Evolutionary conservation across 2,113 vertebrate species (phyloP).

Genomic region (Uria aalge): DNA sequence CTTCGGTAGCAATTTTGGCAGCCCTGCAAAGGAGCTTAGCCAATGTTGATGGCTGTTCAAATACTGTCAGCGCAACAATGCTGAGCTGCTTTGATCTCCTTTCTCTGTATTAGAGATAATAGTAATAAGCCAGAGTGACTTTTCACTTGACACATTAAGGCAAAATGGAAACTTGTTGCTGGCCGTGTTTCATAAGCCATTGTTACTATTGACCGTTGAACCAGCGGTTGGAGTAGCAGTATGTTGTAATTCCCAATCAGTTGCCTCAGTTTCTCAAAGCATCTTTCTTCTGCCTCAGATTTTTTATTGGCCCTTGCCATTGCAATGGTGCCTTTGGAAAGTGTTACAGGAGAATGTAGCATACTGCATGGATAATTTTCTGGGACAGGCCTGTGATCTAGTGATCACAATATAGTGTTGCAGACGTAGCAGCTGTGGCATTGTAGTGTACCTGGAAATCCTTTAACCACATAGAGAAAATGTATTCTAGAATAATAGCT

Average conservation of each 20-base stretch:
- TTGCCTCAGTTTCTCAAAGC: not conserved
- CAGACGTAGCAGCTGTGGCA: not conserved
- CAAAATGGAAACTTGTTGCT: not conserved
- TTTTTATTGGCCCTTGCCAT: not conserved
- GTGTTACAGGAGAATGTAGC: not conserved
- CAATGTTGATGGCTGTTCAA: not conserved
- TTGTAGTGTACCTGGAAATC: not conserved
- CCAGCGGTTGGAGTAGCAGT: not conserved
- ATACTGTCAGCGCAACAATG: not conserved
- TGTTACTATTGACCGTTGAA: not conserved
- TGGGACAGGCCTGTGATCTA: not conserved
- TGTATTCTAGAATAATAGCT: not conserved
- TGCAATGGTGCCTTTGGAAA: not conserved
- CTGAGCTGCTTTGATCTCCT: not conserved
- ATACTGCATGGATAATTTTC: not conserved
- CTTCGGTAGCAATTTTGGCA: not conserved
- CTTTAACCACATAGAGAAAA: not conserved
- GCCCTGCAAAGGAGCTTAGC: not conserved
- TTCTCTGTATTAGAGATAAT: not conserved
- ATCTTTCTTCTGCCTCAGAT: not conserved
- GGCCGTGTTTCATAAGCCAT: not conserved
- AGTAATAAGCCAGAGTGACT: not conserved
- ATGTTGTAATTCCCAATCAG: not conserved
- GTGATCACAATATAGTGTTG: not conserved
- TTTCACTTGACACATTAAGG: not conserved